phyloP scores from a whole-genome alignment of 2,113 vertebrate genomes.

The Nibea coibor region DNA sequence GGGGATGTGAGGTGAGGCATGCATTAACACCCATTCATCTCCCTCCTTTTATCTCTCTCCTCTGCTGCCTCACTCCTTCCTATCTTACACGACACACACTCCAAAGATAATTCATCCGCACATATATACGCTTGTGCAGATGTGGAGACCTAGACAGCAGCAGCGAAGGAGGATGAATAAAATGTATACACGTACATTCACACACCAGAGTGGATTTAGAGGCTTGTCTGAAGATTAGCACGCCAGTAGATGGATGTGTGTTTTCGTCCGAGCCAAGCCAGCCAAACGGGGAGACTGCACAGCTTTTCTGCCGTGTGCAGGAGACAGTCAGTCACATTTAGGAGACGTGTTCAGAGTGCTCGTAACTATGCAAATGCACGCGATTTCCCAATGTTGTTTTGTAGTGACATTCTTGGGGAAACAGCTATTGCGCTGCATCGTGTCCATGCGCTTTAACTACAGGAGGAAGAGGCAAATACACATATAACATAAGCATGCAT shows the following conservation, averaged over 20 bases:
- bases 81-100: constrained; percentile 24
- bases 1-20: constrained; percentile 66
- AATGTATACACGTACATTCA: constrained; percentile 40
- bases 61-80: constrained; percentile 29
- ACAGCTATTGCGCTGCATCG: neutral
- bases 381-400: constrained; percentile 11
- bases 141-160: neutral
- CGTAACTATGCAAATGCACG: constrained; percentile 4
- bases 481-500: constrained; percentile 19
- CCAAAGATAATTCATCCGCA: constrained; percentile 46
- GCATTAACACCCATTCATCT: constrained; percentile 72
- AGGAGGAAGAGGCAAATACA: neutral
- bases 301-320: neutral
- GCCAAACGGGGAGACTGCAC: neutral
- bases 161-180: constrained; percentile 6
- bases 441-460: neutral
- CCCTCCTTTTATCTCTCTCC: constrained; percentile 56
- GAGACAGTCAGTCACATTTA: constrained; percentile 33
- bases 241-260: neutral
- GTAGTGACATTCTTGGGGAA: neutral
- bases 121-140: constrained; percentile 28
- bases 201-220: constrained; percentile 6
- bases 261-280: constrained; percentile 26
- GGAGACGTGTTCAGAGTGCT: constrained; percentile 11
- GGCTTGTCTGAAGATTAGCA: constrained; percentile 3